Base-by-base conservation (phyloP, 2,797 vertebrate species). In the Pogonophryne albipinna region DNA sequence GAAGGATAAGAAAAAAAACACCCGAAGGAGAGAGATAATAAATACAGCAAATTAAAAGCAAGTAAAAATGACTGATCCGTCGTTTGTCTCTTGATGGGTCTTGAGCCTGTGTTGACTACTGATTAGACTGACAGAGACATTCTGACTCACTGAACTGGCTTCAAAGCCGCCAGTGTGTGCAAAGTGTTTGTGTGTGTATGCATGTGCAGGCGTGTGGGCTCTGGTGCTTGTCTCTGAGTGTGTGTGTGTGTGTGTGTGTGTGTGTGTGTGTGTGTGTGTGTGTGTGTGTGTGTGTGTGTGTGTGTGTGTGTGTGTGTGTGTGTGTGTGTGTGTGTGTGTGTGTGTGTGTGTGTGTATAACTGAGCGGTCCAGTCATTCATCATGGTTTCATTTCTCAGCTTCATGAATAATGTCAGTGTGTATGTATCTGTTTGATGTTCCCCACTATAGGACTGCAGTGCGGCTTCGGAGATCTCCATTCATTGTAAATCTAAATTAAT, bases 401-500 rank as follows among this genome's bases (percentile, higher is more conserved):
- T 86, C 82, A 91, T 94, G 89, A 94, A 93, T 94, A 93, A 94
- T 93, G 87, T 89, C 85, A 65, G 61, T 80, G 75, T 85, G 71
- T 70, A 78, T 78, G 83, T 84, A 87, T 93, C 84, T 86, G 85
- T 86, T 85, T 88, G 82, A 89, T 67, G 79, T 82, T 71, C 58
- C 64, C 51, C 58, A 31, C 57, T 82, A 66, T 62, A 76, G 73
- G 58, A 75, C 79, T 56, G 78, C 79, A 64, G 76, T 87, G 70
- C 77, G 87, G 80, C 79, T 75, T 61, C 42, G 41, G 73, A 59
- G 55, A 74, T 80, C 78, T 80, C 47, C 53, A 65, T 78, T 82
- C 69, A 79, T 74, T 85, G 80, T 85, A 77, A 80, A 83, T 91
- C 69, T 79, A 73, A 91, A 80, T 85, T 76, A 84, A 89, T 92